phyloP scores from a whole-genome alignment of 2,797 vertebrate genomes.

The Emys orbicularis region DNA sequence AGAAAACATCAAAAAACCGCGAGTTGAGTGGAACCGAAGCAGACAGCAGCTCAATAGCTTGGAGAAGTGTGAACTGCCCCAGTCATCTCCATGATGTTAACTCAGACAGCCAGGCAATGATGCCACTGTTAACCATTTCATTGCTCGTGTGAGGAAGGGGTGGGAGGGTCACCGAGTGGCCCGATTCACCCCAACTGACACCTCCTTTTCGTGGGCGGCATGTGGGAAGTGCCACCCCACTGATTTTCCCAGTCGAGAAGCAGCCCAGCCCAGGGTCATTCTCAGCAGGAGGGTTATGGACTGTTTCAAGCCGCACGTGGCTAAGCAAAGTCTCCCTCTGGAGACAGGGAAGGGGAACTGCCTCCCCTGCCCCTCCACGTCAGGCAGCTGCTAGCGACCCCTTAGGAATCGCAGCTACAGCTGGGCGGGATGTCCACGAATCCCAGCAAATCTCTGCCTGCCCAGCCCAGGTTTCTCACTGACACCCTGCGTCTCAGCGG shows the following conservation, averaged over 20 bases:
- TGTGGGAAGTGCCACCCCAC: too few species aligned
- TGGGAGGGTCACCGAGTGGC: too few species aligned
- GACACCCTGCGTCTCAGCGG: too few species aligned
- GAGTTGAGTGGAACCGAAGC: neutral
- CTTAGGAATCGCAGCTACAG: neutral
- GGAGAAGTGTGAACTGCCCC: neutral
- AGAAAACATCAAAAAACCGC: neutral
- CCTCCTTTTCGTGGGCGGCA: neutral
- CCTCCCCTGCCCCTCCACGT: neutral
- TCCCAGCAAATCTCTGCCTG: neutral
- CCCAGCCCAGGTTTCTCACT: neutral
- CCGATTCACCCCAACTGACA: neutral
- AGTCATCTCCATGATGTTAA: neutral
- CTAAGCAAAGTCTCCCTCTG: fast-evolving
- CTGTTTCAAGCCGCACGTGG: neutral
- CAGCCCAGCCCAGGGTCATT: too few species aligned
- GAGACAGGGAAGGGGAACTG: neutral
- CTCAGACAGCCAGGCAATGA: too few species aligned
- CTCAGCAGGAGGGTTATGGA: neutral
- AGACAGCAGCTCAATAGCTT: neutral
- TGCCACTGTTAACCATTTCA: neutral
- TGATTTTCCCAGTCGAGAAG: neutral
- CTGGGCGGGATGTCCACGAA: neutral
- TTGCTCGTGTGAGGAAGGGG: too few species aligned
- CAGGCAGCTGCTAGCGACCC: neutral